phyloP scores from a whole-genome alignment of 2,797 vertebrate species.

The Phoxinus dragarum region DNA sequence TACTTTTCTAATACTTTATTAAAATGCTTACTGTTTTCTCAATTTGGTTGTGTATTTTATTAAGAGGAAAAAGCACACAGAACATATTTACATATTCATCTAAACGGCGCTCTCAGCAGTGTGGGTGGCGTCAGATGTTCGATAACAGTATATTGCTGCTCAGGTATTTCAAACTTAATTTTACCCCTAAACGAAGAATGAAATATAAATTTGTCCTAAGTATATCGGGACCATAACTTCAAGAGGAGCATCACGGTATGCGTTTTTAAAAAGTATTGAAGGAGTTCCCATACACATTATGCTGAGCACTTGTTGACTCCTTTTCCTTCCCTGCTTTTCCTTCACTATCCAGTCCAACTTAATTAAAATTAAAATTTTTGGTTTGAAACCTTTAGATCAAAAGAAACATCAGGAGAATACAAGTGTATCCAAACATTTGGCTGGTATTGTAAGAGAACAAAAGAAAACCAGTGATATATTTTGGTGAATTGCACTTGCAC shows the following conservation, averaged over 20 bases:
- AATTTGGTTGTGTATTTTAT: too few relatives aligned
- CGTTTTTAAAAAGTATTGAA: constrained; percentile 3
- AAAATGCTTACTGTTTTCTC: too few relatives aligned
- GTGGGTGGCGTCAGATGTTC: too few relatives aligned
- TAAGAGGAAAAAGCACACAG: too few relatives aligned
- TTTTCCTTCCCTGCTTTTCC: neutral
- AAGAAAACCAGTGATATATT: neutral
- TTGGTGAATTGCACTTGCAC: neutral
- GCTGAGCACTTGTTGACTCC: constrained; percentile 16
- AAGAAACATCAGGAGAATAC: neutral
- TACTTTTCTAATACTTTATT: too few relatives aligned
- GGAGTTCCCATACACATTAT: neutral
- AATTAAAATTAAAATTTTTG: neutral
- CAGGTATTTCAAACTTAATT: too few relatives aligned
- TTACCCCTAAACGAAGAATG: too few relatives aligned
- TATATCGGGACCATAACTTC: neutral
- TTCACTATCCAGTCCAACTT: constrained; percentile 7
- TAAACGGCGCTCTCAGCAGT: too few relatives aligned
- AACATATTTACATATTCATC: too few relatives aligned
- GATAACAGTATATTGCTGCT: too few relatives aligned
- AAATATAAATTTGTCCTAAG: too few relatives aligned
- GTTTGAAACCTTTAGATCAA: constrained; percentile 8
- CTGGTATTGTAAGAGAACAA: neutral
- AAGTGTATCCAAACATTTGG: neutral
- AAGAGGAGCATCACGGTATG: neutral